Conservation (phyloP, 2,888 invertebrate species). For the Congeria kusceri region DNA sequence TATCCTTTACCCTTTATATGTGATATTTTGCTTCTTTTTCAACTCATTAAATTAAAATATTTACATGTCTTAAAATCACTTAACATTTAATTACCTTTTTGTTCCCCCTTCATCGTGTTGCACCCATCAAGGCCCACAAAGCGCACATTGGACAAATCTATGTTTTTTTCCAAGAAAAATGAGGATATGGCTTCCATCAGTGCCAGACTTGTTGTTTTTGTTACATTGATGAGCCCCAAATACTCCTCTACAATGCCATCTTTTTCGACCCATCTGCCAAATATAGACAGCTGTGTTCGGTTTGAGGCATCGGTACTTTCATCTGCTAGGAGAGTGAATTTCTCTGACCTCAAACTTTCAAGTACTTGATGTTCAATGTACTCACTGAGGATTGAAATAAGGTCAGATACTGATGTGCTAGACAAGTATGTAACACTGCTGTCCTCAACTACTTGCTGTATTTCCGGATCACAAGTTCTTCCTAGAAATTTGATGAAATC, state of each 20-base stretch:
- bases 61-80: not conserved
- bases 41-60: no score
- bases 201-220: not conserved
- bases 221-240: not conserved
- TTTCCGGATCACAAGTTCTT: constrained; percentile 6
- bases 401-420: not conserved
- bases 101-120: constrained; percentile 12
- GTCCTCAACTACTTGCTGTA: not conserved
- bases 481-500: not conserved
- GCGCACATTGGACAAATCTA: constrained; percentile 1
- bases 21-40: no score
- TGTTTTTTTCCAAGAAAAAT: not conserved
- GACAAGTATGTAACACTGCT: not conserved
- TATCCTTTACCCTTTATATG: no score
- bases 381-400: not conserved
- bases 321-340: constrained; percentile 11
- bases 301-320: constrained; percentile 10
- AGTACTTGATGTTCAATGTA: not conserved
- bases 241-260: not conserved
- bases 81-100: constrained; percentile 1
- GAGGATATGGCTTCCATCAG: not conserved
- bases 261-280: not conserved
- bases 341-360: not conserved
- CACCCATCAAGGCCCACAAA: constrained; percentile 12
- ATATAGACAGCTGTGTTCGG: constrained; percentile 10